A percentile compares a stretch with the other conserved stretches of the same genome.
phyloP scores from a whole-genome alignment of 2,797 vertebrate species.

The Esox lucius region DNA sequence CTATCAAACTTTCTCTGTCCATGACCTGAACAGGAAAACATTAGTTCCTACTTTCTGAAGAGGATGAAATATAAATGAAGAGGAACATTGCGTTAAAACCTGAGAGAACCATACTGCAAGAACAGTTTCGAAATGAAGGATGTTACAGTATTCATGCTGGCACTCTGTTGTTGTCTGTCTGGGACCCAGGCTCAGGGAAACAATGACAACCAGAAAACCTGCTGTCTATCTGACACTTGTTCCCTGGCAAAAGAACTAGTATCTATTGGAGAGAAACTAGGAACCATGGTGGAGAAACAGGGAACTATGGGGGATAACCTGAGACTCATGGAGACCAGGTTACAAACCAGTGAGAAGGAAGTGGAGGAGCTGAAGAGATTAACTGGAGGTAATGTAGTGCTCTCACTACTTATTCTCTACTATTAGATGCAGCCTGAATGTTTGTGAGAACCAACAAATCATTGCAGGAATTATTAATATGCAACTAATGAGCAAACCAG shows the following conservation, averaged over 20 bases:
- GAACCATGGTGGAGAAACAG: constrained; percentile 38
- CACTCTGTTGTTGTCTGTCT: no score
- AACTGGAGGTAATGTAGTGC: constrained; percentile 31
- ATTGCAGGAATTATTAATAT: background rate
- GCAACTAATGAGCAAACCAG: background rate
- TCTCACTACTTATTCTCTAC: no score
- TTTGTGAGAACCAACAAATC: background rate
- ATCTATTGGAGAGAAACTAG: constrained; percentile 34
- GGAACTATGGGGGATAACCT: background rate
- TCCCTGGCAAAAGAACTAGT: constrained; percentile 22
- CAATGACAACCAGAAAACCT: background rate
- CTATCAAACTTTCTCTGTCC: no score
- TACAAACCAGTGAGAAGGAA: constrained; percentile 37
- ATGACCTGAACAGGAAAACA: no score
- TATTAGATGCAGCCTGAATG: no score
- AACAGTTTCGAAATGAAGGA: no score
- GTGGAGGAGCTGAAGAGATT: constrained; percentile 43
- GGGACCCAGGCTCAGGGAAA: background rate
- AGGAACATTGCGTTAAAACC: no score
- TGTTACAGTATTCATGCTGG: no score
- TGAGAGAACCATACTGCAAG: no score
- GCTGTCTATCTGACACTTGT: constrained; percentile 12
- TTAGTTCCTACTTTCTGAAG: no score
- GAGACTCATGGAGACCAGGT: constrained; percentile 34
- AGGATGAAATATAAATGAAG: no score